Evolutionary conservation across 2,113 vertebrate genomes (phyloP).

Genomic region (Fulica atra): DNA sequence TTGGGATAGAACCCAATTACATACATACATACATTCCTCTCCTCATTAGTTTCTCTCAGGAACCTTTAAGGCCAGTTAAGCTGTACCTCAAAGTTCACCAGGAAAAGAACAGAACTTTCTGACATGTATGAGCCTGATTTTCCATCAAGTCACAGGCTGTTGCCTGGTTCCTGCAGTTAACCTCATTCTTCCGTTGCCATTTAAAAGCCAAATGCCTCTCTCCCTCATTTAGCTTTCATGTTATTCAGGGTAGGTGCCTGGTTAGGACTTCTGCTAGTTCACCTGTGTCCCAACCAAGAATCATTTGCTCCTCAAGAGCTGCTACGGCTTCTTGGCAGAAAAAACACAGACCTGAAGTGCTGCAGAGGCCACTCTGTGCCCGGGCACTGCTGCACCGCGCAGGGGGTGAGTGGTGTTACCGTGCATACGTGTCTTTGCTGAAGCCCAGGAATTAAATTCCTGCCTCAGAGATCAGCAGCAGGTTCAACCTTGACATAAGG

Average conservation of each 20-base stretch:
- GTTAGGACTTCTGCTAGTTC: neutral
- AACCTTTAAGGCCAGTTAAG: conserved; percentile 4
- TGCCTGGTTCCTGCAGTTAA: neutral
- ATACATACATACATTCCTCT: neutral
- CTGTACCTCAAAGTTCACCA: neutral
- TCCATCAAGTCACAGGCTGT: conserved; percentile 16
- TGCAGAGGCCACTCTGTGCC: neutral
- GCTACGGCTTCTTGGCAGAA: neutral
- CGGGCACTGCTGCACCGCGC: neutral
- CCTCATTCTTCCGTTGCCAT: conserved; percentile 13
- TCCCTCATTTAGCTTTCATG: neutral
- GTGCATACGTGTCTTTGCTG: neutral
- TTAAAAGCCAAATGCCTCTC: conserved; percentile 35
- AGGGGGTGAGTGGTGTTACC: neutral
- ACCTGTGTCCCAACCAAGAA: neutral
- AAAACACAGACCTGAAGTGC: neutral
- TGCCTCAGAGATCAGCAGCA: neutral
- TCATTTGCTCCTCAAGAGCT: neutral
- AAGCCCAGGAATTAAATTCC: neutral
- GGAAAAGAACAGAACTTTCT: neutral
- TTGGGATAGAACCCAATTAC: conserved; percentile 10
- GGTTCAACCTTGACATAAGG: neutral
- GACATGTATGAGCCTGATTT: neutral
- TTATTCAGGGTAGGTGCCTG: neutral
- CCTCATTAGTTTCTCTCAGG: neutral